phyloP scores from a whole-genome alignment of 2,797 vertebrate species.

The Buphagus erythrorhynchus region DNA sequence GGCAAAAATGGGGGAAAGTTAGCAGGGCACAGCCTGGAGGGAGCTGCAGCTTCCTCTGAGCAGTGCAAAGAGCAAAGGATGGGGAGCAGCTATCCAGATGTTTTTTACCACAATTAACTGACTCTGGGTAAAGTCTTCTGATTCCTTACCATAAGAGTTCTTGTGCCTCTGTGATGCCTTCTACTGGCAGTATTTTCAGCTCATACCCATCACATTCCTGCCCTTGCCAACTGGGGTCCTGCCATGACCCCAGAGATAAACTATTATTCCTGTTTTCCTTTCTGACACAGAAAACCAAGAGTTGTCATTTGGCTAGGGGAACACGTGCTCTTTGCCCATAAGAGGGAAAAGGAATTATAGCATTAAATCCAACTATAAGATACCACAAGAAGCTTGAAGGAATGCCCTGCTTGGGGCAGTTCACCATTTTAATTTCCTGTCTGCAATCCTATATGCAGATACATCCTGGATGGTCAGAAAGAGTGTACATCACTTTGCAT shows the following conservation, averaged over 20 bases:
- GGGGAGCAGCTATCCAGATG: background rate
- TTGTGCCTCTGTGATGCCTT: background rate
- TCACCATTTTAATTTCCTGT: background rate
- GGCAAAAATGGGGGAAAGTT: background rate
- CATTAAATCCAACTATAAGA: background rate
- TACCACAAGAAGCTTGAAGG: background rate
- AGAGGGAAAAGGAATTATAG: background rate
- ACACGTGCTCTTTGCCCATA: background rate
- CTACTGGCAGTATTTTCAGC: background rate
- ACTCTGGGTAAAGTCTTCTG: background rate
- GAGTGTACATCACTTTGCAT: background rate
- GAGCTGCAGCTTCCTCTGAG: background rate
- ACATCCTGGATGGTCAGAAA: background rate
- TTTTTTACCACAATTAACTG: background rate
- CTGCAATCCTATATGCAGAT: background rate
- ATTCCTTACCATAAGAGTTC: background rate
- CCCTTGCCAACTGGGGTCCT: background rate
- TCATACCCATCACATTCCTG: background rate
- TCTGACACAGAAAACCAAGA: background rate
- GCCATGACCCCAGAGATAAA: background rate
- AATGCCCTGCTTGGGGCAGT: background rate
- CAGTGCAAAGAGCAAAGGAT: background rate
- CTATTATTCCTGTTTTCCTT: background rate
- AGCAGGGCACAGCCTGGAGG: background rate
- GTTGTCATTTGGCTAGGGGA: background rate